phyloP scores from a whole-genome alignment of 1,140 invertebrate species.

The Orius insidiosus region DNA sequence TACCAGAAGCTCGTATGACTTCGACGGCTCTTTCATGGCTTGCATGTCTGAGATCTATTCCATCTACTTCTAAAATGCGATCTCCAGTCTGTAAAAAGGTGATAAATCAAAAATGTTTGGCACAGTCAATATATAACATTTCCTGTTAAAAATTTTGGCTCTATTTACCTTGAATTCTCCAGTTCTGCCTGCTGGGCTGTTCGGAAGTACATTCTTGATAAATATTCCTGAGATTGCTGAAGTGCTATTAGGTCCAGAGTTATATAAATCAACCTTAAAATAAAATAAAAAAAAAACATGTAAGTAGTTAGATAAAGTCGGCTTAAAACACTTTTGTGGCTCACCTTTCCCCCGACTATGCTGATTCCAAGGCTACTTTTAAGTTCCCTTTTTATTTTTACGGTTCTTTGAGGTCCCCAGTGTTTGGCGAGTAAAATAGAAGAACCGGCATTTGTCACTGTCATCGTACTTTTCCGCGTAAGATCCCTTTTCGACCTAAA shows the following conservation, averaged over 20 bases:
- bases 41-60: conserved; percentile 70
- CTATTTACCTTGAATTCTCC: conserved; percentile 63
- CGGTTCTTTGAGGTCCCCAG: conserved; percentile 69
- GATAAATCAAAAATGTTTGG: no score
- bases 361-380: conserved; percentile 76
- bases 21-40: conserved; percentile 92
- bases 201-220: conserved; percentile 88
- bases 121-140: no score
- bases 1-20: conserved; percentile 78
- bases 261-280: conserved; percentile 38
- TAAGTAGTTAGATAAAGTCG: background rate
- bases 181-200: conserved; percentile 84
- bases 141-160: no score
- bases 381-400: conserved; percentile 53
- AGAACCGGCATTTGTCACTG: conserved; percentile 26
- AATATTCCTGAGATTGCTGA: conserved; percentile 78
- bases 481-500: conserved; percentile 5
- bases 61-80: conserved; percentile 83
- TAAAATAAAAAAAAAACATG: conserved; percentile 1
- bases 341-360: conserved; percentile 90
- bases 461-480: conserved; percentile 25
- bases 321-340: conserved; percentile 18
- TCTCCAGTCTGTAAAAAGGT: conserved; percentile 64
- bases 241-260: conserved; percentile 27
- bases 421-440: conserved; percentile 47